Conservation (phyloP, 2,888 invertebrate species). For the Hemaris fuciformis region DNA sequence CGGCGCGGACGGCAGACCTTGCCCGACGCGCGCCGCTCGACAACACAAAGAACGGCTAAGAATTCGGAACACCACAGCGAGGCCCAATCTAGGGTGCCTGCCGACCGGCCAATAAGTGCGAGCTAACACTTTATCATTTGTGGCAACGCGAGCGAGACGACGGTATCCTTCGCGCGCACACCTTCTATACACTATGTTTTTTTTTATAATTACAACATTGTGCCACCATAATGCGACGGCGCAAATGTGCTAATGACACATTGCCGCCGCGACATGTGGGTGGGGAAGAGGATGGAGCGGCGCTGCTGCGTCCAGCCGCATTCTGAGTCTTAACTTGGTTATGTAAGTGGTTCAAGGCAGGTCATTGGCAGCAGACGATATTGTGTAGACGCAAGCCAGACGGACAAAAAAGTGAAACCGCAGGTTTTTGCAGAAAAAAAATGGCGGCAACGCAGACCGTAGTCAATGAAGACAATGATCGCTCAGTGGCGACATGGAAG, state of each 20-base stretch:
- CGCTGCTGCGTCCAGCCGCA: slow-evolving; percentile 29
- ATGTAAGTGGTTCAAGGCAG: slow-evolving; percentile 77
- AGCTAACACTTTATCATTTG: slow-evolving; percentile 1
- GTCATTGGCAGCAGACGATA: slow-evolving; percentile 67
- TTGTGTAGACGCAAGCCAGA: slow-evolving; percentile 72
- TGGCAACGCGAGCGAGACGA: slow-evolving; percentile 6
- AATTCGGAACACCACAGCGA: slow-evolving; percentile 14
- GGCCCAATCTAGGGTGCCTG: slow-evolving; percentile 13
- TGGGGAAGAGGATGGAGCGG: slow-evolving; percentile 26
- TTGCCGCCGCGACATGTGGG: slow-evolving; percentile 15
- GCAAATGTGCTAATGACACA: neutral
- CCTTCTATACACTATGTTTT: neutral
- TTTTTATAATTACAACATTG: slow-evolving; percentile 27
- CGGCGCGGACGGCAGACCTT: neutral
- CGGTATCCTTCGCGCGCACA: neutral
- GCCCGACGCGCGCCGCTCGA: neutral
- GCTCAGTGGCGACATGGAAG: slow-evolving; percentile 4
- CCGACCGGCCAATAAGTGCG: slow-evolving; percentile 6
- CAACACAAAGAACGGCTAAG: slow-evolving; percentile 12
- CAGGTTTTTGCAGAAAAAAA: slow-evolving; percentile 54
- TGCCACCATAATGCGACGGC: slow-evolving; percentile 14
- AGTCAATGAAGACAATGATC: slow-evolving; percentile 33
- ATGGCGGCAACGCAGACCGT: slow-evolving; percentile 24
- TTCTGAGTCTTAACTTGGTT: slow-evolving; percentile 33
- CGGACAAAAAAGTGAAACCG: slow-evolving; percentile 78